Evolutionary conservation across 2,113 vertebrate genomes (phyloP), one percentile per base, ranked within the genome.

Genomic region (Fulica atra): DNA sequence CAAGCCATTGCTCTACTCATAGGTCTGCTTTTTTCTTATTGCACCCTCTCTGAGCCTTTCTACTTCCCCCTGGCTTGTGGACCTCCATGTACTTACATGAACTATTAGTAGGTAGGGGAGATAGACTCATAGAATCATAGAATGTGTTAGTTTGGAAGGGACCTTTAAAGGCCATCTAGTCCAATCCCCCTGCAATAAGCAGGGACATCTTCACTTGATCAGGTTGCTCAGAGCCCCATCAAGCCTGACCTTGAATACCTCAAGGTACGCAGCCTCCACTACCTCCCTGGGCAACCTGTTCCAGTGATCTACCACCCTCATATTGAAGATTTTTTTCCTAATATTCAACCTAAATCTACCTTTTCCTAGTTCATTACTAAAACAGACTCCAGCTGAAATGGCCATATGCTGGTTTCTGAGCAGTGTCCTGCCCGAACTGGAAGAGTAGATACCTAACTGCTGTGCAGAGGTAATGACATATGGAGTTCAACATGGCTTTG

Each of bases 401-500:
- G 18, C n/a, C 40, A 33, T 40, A 7, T 56, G 51, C 11, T 89
- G 33, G 33, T 73, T 48, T 71, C 13, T 57, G 33, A 69, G 9
- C 26, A 51, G 40, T 42, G 33, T 65, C 40, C 53, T 2, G 0
- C 26, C 15, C 1, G 0, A 60, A 80, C 17, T 46, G 68, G 42
- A 66, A 79, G 44, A 89, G 56, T 19, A 46, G 54, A 9, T 36
- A 29, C 4, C 11, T 42, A 51, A 44, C 33, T 73, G 40, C 25
- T 20, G 40, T 26, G 64, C 21, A 68, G 65, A 44, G 24, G 25
- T 44, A 94, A 53, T 81, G 95, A 89, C 38, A 93, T 92, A 92
- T 17, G 51, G 81, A 96, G 33, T 87, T 95, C 91, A 94, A 42
- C 38, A 64, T 10, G 12, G 63, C 51, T 97, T 91, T 92, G 91